These are phyloP conservation scores for Podarcis muralis DNA, from an alignment of 2,113 vertebrate genomes.

Conservation along the genomic window DNA sequence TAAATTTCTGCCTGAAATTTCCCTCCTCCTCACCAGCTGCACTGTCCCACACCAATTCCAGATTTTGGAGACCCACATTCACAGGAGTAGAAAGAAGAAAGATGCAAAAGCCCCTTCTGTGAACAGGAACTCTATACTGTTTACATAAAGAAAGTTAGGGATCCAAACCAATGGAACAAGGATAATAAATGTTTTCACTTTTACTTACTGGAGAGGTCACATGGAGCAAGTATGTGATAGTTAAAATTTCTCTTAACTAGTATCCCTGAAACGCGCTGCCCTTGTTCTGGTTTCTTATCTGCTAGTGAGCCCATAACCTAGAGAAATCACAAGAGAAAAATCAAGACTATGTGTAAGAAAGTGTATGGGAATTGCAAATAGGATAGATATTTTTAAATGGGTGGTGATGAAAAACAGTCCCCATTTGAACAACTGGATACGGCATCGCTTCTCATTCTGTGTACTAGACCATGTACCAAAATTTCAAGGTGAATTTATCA, in stretches of 20 bases:
- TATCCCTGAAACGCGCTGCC: slow-evolving; percentile 94
- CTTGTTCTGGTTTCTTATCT: slow-evolving; percentile 92
- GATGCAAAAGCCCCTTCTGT: background rate
- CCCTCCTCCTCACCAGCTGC: background rate
- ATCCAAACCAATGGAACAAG: background rate
- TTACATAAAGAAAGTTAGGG: background rate
- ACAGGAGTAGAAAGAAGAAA: background rate
- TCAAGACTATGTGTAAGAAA: background rate
- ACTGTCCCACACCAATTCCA: background rate
- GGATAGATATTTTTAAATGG: background rate
- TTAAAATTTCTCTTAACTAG: slow-evolving; percentile 97
- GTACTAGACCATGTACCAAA: too few species aligned
- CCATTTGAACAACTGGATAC: background rate
- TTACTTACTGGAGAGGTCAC: slow-evolving; percentile 92
- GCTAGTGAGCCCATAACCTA: slow-evolving; percentile 97
- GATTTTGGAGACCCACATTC: background rate
- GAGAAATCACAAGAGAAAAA: slow-evolving; percentile 33
- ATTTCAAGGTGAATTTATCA: background rate
- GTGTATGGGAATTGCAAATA: background rate
- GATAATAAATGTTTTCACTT: background rate
- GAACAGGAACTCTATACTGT: background rate
- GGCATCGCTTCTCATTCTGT: background rate
- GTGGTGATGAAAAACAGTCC: background rate
- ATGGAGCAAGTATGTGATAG: slow-evolving; percentile 95
- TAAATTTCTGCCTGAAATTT: background rate